Evolutionary conservation across 2,888 invertebrate genomes (phyloP).

Genomic region (Autographa pulchrina): DNA sequence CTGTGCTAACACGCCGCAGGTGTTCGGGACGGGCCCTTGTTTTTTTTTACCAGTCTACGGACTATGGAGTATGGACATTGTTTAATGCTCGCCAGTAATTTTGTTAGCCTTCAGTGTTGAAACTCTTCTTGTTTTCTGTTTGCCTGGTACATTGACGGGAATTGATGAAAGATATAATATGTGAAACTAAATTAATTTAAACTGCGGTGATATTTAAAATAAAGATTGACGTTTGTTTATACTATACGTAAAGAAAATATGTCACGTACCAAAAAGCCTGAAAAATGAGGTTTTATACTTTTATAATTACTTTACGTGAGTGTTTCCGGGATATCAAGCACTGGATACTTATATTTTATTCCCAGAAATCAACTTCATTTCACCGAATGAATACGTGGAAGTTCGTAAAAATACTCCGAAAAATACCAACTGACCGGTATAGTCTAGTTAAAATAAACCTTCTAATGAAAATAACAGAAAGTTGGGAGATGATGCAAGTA

Average conservation of each 20-base stretch:
- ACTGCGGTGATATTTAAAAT: too few species aligned
- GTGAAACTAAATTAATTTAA: too few species aligned
- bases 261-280: too few species aligned
- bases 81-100: constrained; percentile 38
- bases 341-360: not conserved
- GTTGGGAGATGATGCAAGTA: constrained; percentile 51
- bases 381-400: not conserved
- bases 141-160: constrained; percentile 26
- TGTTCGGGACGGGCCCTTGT: constrained; percentile 38
- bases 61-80: constrained; percentile 8
- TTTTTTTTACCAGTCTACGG: constrained; percentile 29
- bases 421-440: not conserved
- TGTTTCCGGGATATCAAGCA: not conserved
- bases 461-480: constrained; percentile 42
- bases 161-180: not conserved
- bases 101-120: constrained; percentile 17
- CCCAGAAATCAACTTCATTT: not conserved
- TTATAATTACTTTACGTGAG: too few species aligned
- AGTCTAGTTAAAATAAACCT: constrained; percentile 27
- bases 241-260: too few species aligned
- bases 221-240: too few species aligned
- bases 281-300: too few species aligned
- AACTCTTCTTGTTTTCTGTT: constrained; percentile 33
- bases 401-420: not conserved
- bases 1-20: constrained; percentile 34